phyloP scores from a whole-genome alignment of 2,888 invertebrate genomes.

The Papilio elwesi region DNA sequence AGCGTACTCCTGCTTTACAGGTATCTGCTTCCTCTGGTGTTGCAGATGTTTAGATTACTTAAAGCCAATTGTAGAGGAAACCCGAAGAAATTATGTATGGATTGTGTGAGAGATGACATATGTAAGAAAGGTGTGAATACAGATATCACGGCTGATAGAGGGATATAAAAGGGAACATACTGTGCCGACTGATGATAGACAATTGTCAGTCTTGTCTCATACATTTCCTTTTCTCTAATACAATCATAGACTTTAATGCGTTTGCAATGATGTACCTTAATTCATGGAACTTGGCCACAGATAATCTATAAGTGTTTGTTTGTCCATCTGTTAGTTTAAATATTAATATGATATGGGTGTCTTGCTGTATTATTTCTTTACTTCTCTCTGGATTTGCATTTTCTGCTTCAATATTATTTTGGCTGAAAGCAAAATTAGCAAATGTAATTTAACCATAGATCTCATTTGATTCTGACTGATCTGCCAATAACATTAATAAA shows the following conservation, averaged over 20 bases:
- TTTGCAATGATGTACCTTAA: conserved; percentile 66
- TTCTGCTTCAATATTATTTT: conserved; percentile 59
- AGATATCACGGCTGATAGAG: too few relatives aligned
- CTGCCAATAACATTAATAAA: too few relatives aligned
- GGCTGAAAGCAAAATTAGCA: conserved; percentile 56
- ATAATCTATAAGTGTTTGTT: conserved; percentile 58
- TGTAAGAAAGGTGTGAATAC: too few relatives aligned
- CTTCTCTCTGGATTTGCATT: conserved; percentile 46
- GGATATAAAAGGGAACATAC: too few relatives aligned
- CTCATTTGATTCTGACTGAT: too few relatives aligned
- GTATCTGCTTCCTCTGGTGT: too few relatives aligned
- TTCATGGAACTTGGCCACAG: conserved; percentile 69
- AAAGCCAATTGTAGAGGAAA: too few relatives aligned
- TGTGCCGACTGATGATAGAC: not conserved
- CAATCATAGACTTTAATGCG: conserved; percentile 70
- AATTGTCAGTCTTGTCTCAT: conserved; percentile 55
- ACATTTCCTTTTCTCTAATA: conserved; percentile 71
- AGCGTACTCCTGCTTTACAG: too few relatives aligned
- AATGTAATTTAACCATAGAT: too few relatives aligned
- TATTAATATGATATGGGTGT: conserved; percentile 62
- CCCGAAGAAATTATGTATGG: too few relatives aligned
- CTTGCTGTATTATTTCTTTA: conserved; percentile 59
- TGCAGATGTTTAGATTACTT: too few relatives aligned
- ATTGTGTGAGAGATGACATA: not conserved
- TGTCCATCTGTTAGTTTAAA: conserved; percentile 61